Base-by-base conservation (phyloP, 2,888 invertebrate species). In the Anticlea derivata region DNA sequence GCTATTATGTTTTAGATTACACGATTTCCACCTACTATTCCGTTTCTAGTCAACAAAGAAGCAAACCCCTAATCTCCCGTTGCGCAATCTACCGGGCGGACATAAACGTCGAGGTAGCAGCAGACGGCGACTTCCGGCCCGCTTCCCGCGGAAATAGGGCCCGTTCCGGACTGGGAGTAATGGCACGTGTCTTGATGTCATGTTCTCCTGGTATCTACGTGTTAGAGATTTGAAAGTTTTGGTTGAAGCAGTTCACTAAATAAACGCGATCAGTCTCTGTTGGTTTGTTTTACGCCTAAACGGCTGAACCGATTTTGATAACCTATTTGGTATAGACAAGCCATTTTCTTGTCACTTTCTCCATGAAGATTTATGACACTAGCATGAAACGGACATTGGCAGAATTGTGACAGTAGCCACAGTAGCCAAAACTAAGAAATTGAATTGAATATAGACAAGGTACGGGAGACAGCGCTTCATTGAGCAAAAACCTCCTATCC, bases 91-190 rank as follows among this genome's bases (percentile, higher is more conserved):
- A 82, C 81, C 61, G 80, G 76, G 80, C 70, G 70, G 61, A 67
- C 73, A 78, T 79, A 81, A 75, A 39, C 67, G 68, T 60, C 65
- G 61, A 69, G 68, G 74, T 65, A 81, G 80, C 73, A 59, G 78
- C 68, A 77, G 83, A 82, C 81, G 80, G 78, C 70, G 77, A 82
- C 84, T 81, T 85, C 86, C 87, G 80, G 73, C 72, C 73, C 71
- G 76, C 82, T 86, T 88, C 88, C 87, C 80, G 74, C 86, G 89
- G 89, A 89, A 88, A 89, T 89, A 87, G 88, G 86, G 84, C 84
- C 84, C 84, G 81, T 85, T 87, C 85, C 87, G 83, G 78, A 65
- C 63, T 78, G 63, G 56, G 72, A 66, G 66, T 78, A 79, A 78
- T 78, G 79, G 74, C 70, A 75, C 86, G 80, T 82, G 83, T 80